Percentiles rank a stretch among this genome's conserved stretches.
Conservation (phyloP, 2,888 invertebrate genomes). For the Hesperia comma region DNA sequence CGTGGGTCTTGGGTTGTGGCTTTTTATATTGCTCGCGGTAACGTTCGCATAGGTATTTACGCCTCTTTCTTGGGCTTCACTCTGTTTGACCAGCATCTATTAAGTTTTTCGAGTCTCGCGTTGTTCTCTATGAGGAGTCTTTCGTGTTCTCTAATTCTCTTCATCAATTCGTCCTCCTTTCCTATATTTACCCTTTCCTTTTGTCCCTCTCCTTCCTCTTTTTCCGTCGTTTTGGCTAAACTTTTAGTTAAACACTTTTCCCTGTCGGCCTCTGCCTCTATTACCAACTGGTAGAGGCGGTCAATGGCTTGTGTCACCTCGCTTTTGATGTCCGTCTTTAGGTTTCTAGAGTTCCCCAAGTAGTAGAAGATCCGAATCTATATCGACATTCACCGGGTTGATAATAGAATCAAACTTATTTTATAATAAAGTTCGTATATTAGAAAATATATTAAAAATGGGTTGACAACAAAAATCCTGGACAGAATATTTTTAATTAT, state of each 20-base stretch:
- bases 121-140: neutral
- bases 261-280: neutral
- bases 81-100: neutral
- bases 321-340: too few species aligned
- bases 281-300: conserved; percentile 23
- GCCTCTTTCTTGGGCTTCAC: neutral
- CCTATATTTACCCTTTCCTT: neutral
- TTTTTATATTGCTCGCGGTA: neutral
- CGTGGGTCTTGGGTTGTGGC: neutral
- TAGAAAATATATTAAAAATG: too few species aligned
- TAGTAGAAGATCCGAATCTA: too few species aligned
- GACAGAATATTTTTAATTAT: too few species aligned
- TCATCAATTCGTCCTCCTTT: neutral
- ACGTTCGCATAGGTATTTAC: conserved; percentile 9
- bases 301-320: too few species aligned
- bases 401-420: too few species aligned
- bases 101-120: neutral
- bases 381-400: too few species aligned
- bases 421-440: too few species aligned
- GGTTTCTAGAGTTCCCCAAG: too few species aligned
- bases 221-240: too few species aligned
- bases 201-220: neutral
- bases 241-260: neutral
- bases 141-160: neutral
- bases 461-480: too few species aligned